Evolutionary conservation across 2,888 invertebrate genomes (phyloP).

Genomic region (Trypoxylon attenuatum): DNA sequence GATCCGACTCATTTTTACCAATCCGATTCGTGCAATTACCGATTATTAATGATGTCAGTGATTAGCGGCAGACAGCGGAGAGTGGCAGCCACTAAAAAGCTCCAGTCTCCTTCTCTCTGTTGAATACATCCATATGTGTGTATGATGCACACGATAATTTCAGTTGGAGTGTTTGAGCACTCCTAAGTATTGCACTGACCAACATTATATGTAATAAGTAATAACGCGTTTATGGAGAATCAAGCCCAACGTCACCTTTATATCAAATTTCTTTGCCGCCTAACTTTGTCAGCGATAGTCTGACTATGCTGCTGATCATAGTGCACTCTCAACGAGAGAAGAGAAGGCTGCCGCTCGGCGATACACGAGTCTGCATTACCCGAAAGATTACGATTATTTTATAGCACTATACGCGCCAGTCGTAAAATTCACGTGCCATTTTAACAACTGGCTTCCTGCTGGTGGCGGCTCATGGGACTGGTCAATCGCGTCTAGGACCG

Average conservation of each 20-base stretch:
- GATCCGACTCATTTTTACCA: slow-evolving; percentile 46
- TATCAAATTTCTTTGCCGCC: slow-evolving; percentile 39
- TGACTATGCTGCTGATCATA: slow-evolving; percentile 20
- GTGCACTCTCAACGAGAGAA: slow-evolving; percentile 11
- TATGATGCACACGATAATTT: too few relatives aligned
- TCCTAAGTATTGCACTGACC: too few relatives aligned
- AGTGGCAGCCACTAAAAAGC: too few relatives aligned
- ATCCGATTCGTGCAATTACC: slow-evolving; percentile 53
- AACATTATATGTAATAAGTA: too few relatives aligned
- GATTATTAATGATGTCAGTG: slow-evolving; percentile 53
- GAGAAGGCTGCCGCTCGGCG: slow-evolving; percentile 50
- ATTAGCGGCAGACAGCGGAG: slow-evolving; percentile 36
- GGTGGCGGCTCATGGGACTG: slow-evolving; percentile 30
- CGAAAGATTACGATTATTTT: slow-evolving; percentile 60
- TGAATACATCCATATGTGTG: too few relatives aligned
- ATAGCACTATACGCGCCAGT: slow-evolving; percentile 55
- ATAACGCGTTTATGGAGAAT: slow-evolving; percentile 47
- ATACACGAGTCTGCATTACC: slow-evolving; percentile 52
- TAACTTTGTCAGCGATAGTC: slow-evolving; percentile 51
- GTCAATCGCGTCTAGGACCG: slow-evolving; percentile 19
- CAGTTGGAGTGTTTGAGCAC: too few relatives aligned
- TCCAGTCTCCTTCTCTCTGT: too few relatives aligned
- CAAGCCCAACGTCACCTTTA: slow-evolving; percentile 36
- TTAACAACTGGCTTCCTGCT: slow-evolving; percentile 59
- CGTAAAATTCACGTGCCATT: slow-evolving; percentile 58